These are phyloP conservation scores for Lumbricus terrestris DNA, from an alignment of 2,888 invertebrate species.

Conservation along the genomic window DNA sequence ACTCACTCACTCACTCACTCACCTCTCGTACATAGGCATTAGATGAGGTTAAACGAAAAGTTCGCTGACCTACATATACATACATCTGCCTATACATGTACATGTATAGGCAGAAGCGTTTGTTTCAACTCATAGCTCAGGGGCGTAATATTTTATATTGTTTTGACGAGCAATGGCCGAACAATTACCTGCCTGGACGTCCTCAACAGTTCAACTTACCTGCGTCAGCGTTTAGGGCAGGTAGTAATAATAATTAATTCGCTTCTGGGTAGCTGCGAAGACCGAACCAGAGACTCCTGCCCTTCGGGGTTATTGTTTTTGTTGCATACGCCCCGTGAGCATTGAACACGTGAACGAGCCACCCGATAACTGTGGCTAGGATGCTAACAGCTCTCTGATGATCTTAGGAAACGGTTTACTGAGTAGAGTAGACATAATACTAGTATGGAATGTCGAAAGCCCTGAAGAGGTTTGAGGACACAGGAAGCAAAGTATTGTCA, in stretches of 20 bases:
- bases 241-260: no score
- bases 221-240: background rate
- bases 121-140: background rate
- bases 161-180: background rate
- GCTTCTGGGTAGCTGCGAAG: background rate
- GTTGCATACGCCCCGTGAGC: background rate
- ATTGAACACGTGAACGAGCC: background rate
- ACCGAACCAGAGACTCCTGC: background rate
- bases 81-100: no score
- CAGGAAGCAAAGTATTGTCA: background rate
- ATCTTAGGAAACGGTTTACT: background rate
- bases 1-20: conserved; percentile 8
- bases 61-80: background rate
- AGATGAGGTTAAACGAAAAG: background rate
- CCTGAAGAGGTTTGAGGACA: background rate
- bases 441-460: background rate
- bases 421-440: background rate
- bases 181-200: background rate
- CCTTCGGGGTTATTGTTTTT: background rate
- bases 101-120: no score
- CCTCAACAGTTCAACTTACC: background rate
- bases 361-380: background rate
- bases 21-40: background rate
- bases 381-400: background rate
- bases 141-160: background rate